Conservation (phyloP, 2,888 invertebrate genomes). For the Lycophotia porphyrea region DNA sequence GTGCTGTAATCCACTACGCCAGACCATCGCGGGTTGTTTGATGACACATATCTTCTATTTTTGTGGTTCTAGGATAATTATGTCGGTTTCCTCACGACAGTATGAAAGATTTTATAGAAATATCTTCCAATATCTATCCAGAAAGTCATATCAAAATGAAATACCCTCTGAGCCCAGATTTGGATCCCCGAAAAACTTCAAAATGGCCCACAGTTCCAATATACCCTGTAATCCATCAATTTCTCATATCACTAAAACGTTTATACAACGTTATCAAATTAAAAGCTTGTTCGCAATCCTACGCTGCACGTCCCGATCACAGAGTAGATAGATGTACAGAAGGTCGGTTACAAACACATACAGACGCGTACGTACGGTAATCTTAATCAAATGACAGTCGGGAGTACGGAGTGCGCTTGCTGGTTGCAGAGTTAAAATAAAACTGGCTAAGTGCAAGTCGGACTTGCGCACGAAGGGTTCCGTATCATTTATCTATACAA, state of each 20-base stretch:
- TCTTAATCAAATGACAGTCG: background rate
- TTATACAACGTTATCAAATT: slow-evolving; percentile 63
- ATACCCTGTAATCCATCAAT: slow-evolving; percentile 64
- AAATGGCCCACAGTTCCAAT: slow-evolving; percentile 25
- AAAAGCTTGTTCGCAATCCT: slow-evolving; percentile 64
- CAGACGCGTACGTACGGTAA: background rate
- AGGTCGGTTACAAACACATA: background rate
- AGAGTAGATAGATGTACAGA: background rate
- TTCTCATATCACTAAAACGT: slow-evolving; percentile 57
- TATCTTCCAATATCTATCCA: background rate
- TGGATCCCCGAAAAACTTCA: slow-evolving; percentile 1
- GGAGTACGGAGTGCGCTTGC: background rate
- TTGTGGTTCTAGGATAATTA: background rate
- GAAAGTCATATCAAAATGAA: background rate
- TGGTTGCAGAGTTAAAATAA: too few relatives aligned
- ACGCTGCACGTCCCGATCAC: background rate
- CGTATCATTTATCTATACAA: too few relatives aligned
- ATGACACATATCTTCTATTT: background rate
- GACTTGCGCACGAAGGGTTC: too few relatives aligned
- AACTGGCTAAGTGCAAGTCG: too few relatives aligned
- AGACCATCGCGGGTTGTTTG: background rate
- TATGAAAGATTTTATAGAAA: background rate
- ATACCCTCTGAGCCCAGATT: background rate
- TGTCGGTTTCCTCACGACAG: background rate
- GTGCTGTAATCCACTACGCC: background rate